Conservation (phyloP, 1,140 invertebrate species). For the Lordiphosa collinella region DNA sequence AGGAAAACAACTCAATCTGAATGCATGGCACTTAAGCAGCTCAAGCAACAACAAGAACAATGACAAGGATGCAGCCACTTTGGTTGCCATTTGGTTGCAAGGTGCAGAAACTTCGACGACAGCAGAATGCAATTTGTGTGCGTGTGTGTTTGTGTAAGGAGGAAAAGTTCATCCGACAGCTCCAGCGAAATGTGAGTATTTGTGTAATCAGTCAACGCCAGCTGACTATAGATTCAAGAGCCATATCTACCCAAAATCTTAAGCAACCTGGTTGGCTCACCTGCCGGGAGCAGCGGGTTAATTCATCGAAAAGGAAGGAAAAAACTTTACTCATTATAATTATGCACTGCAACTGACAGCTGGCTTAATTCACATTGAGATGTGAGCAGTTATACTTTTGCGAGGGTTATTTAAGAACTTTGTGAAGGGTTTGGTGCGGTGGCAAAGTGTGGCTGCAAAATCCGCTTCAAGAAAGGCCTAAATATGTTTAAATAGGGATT, state of each 20-base stretch:
- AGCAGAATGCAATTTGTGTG: constrained; percentile 64
- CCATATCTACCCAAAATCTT: constrained; percentile 17
- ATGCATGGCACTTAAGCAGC: constrained; percentile 74
- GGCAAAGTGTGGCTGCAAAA: too few species aligned
- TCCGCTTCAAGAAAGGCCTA: too few species aligned
- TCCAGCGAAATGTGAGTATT: constrained; percentile 19
- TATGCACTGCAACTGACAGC: constrained; percentile 38
- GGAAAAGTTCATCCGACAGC: constrained; percentile 32
- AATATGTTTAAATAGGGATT: too few species aligned
- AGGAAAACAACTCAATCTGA: constrained; percentile 72
- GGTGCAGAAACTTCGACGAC: constrained; percentile 62
- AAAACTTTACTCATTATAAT: constrained; percentile 53
- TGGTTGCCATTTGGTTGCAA: constrained; percentile 55
- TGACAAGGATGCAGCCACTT: constrained; percentile 22
- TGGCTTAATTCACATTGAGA: constrained; percentile 14
- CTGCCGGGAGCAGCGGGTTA: constrained; percentile 7
- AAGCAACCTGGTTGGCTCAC: neutral
- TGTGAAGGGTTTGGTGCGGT: too few species aligned
- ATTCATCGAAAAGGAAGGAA: constrained; percentile 28
- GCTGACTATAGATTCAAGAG: constrained; percentile 5
- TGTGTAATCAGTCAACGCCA: constrained; percentile 39
- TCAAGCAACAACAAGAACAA: constrained; percentile 29
- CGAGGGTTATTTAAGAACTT: too few species aligned
- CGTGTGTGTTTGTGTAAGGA: neutral
- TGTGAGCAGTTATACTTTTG: too few species aligned